Conservation (phyloP, 1,140 invertebrate genomes). For the Hyposmocoma kahamanoa region DNA sequence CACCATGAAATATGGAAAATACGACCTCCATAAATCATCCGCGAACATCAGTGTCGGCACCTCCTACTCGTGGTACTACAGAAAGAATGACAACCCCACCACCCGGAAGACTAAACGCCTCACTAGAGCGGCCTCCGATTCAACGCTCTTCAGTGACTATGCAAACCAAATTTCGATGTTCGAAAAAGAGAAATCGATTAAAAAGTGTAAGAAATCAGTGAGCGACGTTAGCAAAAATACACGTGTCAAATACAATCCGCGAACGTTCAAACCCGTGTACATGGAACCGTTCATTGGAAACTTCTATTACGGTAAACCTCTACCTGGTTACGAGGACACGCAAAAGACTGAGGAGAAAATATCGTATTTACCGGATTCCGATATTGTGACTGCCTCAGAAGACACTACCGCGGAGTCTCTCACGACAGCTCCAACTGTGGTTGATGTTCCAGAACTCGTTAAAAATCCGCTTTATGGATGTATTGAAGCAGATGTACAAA, state of each 20-base stretch:
- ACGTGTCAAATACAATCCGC: constrained; percentile 45
- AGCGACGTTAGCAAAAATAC: constrained; percentile 49
- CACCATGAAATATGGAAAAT: constrained; percentile 76
- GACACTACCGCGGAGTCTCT: constrained; percentile 42
- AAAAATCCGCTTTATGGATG: constrained; percentile 62
- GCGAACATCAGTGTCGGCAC: constrained; percentile 64
- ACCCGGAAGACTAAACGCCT: constrained; percentile 43
- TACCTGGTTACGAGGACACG: constrained; percentile 49
- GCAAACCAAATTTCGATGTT: constrained; percentile 67
- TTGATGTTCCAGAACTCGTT: constrained; percentile 49
- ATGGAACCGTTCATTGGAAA: constrained; percentile 62
- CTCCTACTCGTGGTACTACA: constrained; percentile 70
- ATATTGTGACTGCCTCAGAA: constrained; percentile 50
- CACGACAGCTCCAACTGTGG: constrained; percentile 44
- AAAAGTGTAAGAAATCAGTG: constrained; percentile 50
- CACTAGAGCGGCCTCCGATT: constrained; percentile 55
- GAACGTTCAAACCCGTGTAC: constrained; percentile 50
- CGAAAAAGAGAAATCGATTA: constrained; percentile 48
- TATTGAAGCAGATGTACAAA: constrained; percentile 37
- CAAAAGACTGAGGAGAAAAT: constrained; percentile 59
- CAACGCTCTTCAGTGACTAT: constrained; percentile 72
- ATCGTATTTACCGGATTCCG: constrained; percentile 58
- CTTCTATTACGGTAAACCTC: constrained; percentile 60
- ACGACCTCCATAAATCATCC: constrained; percentile 73
- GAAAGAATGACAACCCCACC: constrained; percentile 54